Base-by-base conservation (phyloP, 2,888 invertebrate genomes). In the Tuta absoluta region DNA sequence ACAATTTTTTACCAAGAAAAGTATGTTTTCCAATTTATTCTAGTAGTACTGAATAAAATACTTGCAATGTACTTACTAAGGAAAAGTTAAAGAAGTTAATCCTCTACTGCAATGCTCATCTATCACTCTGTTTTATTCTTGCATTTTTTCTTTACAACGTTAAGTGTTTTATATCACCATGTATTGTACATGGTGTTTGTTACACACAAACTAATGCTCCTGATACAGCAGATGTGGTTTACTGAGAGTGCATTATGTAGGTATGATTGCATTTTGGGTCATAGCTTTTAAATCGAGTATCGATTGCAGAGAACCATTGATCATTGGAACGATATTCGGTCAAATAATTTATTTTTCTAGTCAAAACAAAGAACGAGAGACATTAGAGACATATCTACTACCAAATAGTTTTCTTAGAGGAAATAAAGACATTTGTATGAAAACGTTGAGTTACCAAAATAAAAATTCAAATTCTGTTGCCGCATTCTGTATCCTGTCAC, bases 401-500 rank as follows among this genome's bases (percentile, higher is more conserved):
- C n/a, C n/a, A n/a, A n/a, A n/a, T 2, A 45, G 17, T 2, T 45
- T 45, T 45, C 45, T 45, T 45, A 17, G 45, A n/a, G 45, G 45
- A 45, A 45, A 45, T 41, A 41, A 11, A 5, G 41, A 41, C 41
- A 41, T 45, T 45, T 45, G 45, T 45, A 45, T 45, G 45, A 45
- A 33, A 17, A 17, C 23, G 21, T 12, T 21, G 23, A 21, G 12
- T 51, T 51, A 10, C 10, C 21, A 51, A 51, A 51, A 23, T 21
- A 1, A 51, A 1, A 51, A 23, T 51, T 23, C 51, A 51, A 51
- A 51, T 21, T 12, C 0, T 51, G 51, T 12, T 51, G 51, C 37
- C 37, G 24, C 24, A 51, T 23, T 17, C 23, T 28, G 28, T 56
- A 56, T 56, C 56, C 56, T 56, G 56, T 28, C 56, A 56, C 24